Conservation (phyloP, 2,888 invertebrate species). For the Drosophila lutescens region DNA sequence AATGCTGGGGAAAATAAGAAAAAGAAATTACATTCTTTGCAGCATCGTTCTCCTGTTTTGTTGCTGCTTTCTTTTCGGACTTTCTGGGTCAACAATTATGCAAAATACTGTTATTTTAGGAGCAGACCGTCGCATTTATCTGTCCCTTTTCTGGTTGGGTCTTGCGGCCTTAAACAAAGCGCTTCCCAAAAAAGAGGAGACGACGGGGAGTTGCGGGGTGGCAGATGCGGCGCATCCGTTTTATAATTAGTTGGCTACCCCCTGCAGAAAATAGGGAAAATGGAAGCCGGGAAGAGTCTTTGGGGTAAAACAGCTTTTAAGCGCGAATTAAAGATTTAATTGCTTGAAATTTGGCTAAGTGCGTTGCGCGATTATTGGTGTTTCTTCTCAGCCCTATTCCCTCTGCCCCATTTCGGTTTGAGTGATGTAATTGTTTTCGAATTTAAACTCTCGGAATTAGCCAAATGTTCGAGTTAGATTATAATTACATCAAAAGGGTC, state of each 20-base stretch:
- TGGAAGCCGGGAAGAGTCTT: constrained; percentile 13
- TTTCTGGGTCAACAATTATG: constrained; percentile 83
- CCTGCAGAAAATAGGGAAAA: constrained; percentile 21
- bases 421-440: constrained; percentile 73
- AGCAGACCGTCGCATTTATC: constrained; percentile 77
- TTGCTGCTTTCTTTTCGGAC: constrained; percentile 48
- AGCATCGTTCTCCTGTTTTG: constrained; percentile 26
- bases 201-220: constrained; percentile 8
- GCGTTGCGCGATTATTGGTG: constrained; percentile 56
- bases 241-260: constrained; percentile 76
- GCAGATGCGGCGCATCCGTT: constrained; percentile 71
- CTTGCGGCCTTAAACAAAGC: constrained; percentile 54
- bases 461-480: constrained; percentile 27
- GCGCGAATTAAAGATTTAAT: constrained; percentile 80
- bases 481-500: constrained; percentile 22
- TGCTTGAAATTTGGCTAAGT: constrained; percentile 71
- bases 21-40: constrained; percentile 63
- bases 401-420: constrained; percentile 38
- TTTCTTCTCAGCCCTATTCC: constrained; percentile 17
- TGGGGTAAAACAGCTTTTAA: constrained; percentile 66
- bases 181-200: constrained; percentile 15
- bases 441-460: constrained; percentile 43
- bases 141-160: constrained; percentile 62
- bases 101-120: constrained; percentile 79
- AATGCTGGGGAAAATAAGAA: constrained; percentile 23